phyloP scores from a whole-genome alignment of 2,113 vertebrate species.

The Plotosus lineatus region DNA sequence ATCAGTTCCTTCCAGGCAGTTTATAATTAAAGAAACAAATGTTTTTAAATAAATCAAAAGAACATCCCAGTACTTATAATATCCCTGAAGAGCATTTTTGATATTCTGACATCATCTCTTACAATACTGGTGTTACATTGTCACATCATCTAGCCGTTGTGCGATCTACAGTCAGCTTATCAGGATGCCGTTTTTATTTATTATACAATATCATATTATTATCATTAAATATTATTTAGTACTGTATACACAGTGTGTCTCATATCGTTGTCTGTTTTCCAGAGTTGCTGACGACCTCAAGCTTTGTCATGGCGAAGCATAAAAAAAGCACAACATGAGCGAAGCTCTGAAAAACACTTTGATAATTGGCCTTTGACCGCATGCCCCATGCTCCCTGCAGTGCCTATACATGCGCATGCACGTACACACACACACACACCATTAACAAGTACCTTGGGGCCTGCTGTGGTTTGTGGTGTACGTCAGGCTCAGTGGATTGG shows the following conservation, averaged over 20 bases:
- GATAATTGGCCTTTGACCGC: conserved; percentile 4
- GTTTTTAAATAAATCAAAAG: not conserved
- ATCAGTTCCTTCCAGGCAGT: not conserved
- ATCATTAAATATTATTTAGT: too few species aligned
- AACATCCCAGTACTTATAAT: not conserved
- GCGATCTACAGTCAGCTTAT: too few species aligned
- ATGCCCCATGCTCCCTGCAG: not conserved
- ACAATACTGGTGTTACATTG: not conserved
- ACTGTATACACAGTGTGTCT: too few species aligned
- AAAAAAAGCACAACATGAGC: not conserved
- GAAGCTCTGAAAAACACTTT: conserved; percentile 1
- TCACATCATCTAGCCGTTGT: not conserved
- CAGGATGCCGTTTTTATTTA: too few species aligned
- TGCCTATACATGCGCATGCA: not conserved
- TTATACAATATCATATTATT: too few species aligned
- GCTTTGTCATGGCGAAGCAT: not conserved
- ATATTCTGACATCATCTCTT: not conserved
- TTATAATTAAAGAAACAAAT: too few species aligned
- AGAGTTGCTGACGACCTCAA: not conserved
- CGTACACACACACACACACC: conserved; percentile 17
- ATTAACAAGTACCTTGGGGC: conserved; percentile 39
- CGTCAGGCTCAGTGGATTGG: not conserved
- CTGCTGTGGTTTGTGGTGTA: conserved; percentile 46
- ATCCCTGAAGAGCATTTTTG: not conserved
- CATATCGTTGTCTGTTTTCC: too few species aligned